Evolutionary conservation across 1,140 invertebrate genomes (phyloP).

Genomic region (Eulimnadia texana): DNA sequence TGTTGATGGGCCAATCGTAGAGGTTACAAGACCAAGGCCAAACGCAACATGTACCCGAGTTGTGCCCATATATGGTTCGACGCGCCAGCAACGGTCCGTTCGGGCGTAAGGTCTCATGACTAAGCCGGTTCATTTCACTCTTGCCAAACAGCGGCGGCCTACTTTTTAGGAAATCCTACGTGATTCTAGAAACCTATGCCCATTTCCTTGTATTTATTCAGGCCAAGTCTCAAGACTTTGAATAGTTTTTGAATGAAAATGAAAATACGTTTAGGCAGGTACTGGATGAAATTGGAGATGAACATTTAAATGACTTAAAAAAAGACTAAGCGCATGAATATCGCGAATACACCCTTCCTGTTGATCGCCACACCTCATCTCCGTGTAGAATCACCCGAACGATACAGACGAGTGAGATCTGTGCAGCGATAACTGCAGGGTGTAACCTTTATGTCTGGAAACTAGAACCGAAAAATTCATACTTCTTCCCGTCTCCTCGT

Average conservation of each 20-base stretch:
- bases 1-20: neutral
- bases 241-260: no score
- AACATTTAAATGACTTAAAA: no score
- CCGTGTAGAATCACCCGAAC: neutral
- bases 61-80: neutral
- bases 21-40: neutral
- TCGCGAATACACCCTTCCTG: conserved; percentile 9
- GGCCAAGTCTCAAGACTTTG: no score
- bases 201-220: neutral
- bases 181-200: neutral
- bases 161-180: neutral
- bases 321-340: no score
- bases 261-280: no score
- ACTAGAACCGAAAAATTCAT: conserved; percentile 41
- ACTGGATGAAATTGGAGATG: no score
- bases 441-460: no score
- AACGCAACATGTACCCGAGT: neutral
- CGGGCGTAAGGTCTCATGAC: no score
- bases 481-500: conserved; percentile 87
- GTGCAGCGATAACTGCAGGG: no score
- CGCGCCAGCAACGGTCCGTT: no score
- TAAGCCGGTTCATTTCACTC: neutral
- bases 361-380: conserved; percentile 5
- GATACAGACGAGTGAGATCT: no score
- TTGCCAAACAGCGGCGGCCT: neutral